These are phyloP conservation scores for Pterostichus madidus DNA, from an alignment of 2,888 invertebrate species.

Conservation along the genomic window DNA sequence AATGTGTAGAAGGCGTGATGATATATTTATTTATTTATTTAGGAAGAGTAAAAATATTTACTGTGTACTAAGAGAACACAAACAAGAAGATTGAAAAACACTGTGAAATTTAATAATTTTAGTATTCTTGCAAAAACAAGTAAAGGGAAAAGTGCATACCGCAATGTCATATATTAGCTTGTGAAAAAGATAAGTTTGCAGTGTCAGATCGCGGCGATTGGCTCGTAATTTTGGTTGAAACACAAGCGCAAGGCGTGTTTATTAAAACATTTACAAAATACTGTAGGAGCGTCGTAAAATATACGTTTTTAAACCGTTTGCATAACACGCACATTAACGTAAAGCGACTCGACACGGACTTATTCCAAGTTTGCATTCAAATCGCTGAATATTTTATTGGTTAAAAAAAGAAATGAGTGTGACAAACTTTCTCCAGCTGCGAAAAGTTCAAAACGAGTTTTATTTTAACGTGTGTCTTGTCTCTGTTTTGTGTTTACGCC, in stretches of 20 bases:
- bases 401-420: conserved; percentile 55
- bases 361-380: conserved; percentile 40
- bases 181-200: too few relatives aligned
- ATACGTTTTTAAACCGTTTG: conserved; percentile 51
- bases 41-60: too few relatives aligned
- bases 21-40: too few relatives aligned
- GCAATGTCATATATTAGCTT: too few relatives aligned
- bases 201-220: conserved; percentile 16
- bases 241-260: conserved; percentile 41
- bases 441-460: conserved; percentile 46
- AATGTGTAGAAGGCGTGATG: too few relatives aligned
- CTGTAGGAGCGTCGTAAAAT: conserved; percentile 38
- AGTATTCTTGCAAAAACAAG: too few relatives aligned
- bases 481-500: conserved; percentile 32
- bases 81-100: too few relatives aligned
- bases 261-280: conserved; percentile 54
- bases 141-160: too few relatives aligned
- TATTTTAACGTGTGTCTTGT: conserved; percentile 21
- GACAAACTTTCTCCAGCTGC: conserved; percentile 56
- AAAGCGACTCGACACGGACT: conserved; percentile 13
- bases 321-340: conserved; percentile 45
- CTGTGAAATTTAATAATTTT: too few relatives aligned
- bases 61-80: too few relatives aligned
- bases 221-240: conserved; percentile 15
- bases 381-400: conserved; percentile 53